Evolutionary conservation across 1,140 invertebrate genomes (phyloP), one percentile per base, ranked within the genome.

Genomic region (Psilanteris sp.): DNA sequence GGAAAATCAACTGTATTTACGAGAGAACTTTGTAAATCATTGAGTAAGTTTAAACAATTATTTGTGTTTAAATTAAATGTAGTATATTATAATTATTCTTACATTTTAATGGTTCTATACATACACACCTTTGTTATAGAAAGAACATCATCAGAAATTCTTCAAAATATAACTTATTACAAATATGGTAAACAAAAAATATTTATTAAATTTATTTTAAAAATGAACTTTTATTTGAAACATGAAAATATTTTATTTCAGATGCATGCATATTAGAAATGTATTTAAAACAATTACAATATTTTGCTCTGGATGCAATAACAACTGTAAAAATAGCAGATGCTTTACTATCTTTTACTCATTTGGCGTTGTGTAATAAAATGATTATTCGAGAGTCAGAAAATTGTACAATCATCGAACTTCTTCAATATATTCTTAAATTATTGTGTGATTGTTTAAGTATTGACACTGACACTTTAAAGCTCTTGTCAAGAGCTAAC

Each of bases 181-280:
- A 81, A 79, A 43, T 52, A 61, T 77, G 82, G 86, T 86, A 81
- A 34, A 18, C 29, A 9, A 16, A 24, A 16, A 43, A n/a, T n/a
- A n/a, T n/a, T n/a, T n/a, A n/a, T n/a, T n/a, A n/a, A n/a, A n/a
- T n/a, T n/a, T n/a, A n/a, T n/a, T n/a, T n/a, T n/a, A n/a, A n/a
- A n/a, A n/a, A n/a, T n/a, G n/a, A n/a, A n/a, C n/a, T n/a, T n/a
- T n/a, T n/a, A n/a, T n/a, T n/a, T n/a, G n/a, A n/a, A n/a, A n/a
- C n/a, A n/a, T n/a, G n/a, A n/a, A n/a, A n/a, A n/a, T n/a, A n/a
- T n/a, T 41, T 39, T 29, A n/a, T 81, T 84, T 48, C 27, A 86
- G 83, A 87, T 66, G 79, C 83, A 22, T 87, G 87, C 20, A 20
- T 81, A 0, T 41, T 89, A 31, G 80, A 86, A 72, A 82, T 87